Percentiles rank a stretch among this genome's conserved stretches.
phyloP scores from a whole-genome alignment of 2,797 vertebrate species.

The Syndactyla subalaris region DNA sequence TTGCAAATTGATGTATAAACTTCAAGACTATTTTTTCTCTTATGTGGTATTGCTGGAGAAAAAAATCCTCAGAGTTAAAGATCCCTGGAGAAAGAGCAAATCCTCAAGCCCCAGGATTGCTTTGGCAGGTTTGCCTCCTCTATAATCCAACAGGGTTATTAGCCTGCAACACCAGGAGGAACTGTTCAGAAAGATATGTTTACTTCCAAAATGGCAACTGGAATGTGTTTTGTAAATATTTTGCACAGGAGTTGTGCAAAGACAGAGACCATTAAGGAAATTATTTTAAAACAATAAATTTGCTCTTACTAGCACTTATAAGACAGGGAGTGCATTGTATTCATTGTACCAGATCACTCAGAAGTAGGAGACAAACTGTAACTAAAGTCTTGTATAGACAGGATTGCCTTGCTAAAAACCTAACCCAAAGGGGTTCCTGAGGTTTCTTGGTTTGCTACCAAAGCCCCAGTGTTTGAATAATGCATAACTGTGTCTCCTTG shows the following conservation, averaged over 20 bases:
- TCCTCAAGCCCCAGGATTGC: background rate
- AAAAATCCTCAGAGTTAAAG: background rate
- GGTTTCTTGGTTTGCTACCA: background rate
- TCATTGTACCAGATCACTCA: background rate
- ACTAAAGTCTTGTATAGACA: background rate
- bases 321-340: background rate
- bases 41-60: background rate
- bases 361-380: background rate
- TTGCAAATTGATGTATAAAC: background rate
- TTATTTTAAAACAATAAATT: background rate
- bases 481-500: background rate
- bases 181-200: background rate
- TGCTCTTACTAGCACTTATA: background rate
- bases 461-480: slow-evolving; percentile 21
- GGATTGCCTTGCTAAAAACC: background rate
- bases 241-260: background rate
- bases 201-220: background rate
- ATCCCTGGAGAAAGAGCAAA: background rate
- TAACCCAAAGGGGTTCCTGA: background rate
- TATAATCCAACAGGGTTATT: background rate
- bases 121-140: background rate
- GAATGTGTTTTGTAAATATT: background rate
- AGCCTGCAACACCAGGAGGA: background rate
- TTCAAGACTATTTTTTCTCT: background rate
- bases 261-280: background rate